Evolutionary conservation across 2,113 vertebrate species (phyloP).

Genomic region (Eonycteris spelaea): DNA sequence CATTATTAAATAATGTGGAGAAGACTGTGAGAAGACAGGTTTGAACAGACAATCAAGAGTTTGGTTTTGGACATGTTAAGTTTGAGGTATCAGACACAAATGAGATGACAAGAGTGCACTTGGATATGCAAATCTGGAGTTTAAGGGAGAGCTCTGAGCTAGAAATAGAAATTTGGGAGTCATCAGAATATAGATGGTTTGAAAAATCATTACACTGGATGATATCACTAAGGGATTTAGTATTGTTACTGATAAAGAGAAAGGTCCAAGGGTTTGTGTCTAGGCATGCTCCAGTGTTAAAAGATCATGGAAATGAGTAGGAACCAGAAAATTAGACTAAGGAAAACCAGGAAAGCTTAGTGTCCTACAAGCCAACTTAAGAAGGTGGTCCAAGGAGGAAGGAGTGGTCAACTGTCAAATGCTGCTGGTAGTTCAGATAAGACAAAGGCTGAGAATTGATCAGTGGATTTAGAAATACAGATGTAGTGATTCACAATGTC

Average conservation of each 20-base stretch:
- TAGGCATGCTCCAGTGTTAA: neutral
- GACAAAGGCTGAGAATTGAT: neutral
- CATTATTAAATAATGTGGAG: neutral
- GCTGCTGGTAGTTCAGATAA: neutral
- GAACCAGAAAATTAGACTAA: neutral
- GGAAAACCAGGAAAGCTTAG: neutral
- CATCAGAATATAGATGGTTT: neutral
- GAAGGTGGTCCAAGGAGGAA: neutral
- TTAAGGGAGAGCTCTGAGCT: neutral
- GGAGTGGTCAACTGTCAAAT: neutral
- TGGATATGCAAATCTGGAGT: neutral
- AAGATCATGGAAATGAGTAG: neutral
- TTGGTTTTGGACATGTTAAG: neutral
- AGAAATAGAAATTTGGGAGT: neutral
- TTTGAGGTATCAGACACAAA: neutral
- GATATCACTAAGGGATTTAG: neutral
- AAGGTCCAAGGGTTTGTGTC: neutral
- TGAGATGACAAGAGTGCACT: neutral
- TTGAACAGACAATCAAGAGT: neutral
- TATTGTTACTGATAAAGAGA: neutral
- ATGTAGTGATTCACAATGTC: neutral
- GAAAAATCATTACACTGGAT: neutral
- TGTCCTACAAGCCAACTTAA: neutral
- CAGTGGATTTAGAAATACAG: neutral
- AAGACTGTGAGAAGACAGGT: neutral